A percentile compares a stretch with the other conserved stretches of the same genome.
These are phyloP conservation scores for Ceuthmochares aereus DNA, from an alignment of 2,113 vertebrate genomes.

Conservation along the genomic window DNA sequence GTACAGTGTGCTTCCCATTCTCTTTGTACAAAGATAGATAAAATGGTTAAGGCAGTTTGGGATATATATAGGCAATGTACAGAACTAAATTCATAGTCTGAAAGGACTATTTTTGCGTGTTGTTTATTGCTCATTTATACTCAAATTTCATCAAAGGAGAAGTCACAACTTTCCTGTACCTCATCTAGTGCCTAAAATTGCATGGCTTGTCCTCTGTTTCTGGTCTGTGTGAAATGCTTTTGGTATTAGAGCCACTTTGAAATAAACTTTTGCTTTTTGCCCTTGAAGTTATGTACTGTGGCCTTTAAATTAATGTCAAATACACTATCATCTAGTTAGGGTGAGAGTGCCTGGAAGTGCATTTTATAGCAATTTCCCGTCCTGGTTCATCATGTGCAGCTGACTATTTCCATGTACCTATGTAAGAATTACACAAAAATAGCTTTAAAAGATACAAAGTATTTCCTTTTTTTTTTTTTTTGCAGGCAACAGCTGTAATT, in stretches of 20 bases:
- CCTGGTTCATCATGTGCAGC: neutral
- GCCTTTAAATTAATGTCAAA: slow-evolving; percentile 47
- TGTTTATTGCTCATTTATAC: neutral
- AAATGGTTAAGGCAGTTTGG: neutral
- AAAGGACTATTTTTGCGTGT: neutral
- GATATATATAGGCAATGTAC: neutral
- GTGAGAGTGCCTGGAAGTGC: neutral
- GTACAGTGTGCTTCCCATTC: neutral
- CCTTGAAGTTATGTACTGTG: slow-evolving; percentile 5
- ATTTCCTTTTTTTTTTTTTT: neutral
- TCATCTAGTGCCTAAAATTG: neutral
- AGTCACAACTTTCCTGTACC: neutral
- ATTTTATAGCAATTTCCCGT: slow-evolving; percentile 5
- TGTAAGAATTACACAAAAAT: slow-evolving; percentile 3
- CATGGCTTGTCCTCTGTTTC: neutral
- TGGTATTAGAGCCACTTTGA: neutral
- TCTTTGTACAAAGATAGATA: neutral
- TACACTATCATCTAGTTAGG: neutral
- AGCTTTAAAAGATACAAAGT: slow-evolving; percentile 3
- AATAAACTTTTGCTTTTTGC: slow-evolving; percentile 18
- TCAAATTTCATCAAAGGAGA: neutral
- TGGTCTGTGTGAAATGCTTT: neutral
- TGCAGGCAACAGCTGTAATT: slow-evolving; percentile 5
- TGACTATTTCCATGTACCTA: neutral
- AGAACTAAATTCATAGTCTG: neutral